Evolutionary conservation across 2,797 vertebrate genomes (phyloP).

Genomic region (Myripristis murdjan): DNA sequence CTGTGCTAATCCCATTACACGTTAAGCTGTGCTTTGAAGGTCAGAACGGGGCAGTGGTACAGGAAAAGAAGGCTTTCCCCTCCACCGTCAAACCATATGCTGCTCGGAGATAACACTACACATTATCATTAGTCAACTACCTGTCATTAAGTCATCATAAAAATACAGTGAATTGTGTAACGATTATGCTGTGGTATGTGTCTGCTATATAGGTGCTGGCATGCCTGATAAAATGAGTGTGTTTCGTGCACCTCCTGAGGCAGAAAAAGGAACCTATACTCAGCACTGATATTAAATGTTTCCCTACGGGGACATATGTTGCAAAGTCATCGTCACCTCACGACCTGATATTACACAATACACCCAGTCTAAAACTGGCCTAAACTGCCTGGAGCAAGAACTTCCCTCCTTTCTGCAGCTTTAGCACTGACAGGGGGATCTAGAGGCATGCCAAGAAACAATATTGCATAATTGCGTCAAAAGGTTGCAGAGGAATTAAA

Average conservation of each 20-base stretch:
- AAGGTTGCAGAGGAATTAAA: slow-evolving; percentile 19
- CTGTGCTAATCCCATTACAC: slow-evolving; percentile 80
- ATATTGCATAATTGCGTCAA: slow-evolving; percentile 54
- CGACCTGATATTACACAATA: slow-evolving; percentile 61
- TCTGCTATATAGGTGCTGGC: slow-evolving; percentile 18
- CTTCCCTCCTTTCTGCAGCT: slow-evolving; percentile 30
- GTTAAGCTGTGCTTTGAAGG: slow-evolving; percentile 83
- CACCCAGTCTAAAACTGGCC: slow-evolving; percentile 53
- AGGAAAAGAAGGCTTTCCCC: slow-evolving; percentile 61
- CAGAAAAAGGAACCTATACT: slow-evolving; percentile 8
- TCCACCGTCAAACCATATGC: slow-evolving; percentile 43
- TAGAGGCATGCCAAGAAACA: slow-evolving; percentile 35
- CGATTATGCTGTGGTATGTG: not conserved
- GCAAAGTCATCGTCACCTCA: slow-evolving; percentile 41
- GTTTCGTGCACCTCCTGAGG: slow-evolving; percentile 15
- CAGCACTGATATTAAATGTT: slow-evolving; percentile 35
- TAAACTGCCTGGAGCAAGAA: slow-evolving; percentile 41
- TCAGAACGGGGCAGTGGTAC: slow-evolving; percentile 58
- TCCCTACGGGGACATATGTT: slow-evolving; percentile 29
- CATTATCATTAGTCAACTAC: slow-evolving; percentile 2
- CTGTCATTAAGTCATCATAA: slow-evolving; percentile 20
- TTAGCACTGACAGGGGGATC: slow-evolving; percentile 31
- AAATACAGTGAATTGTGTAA: slow-evolving; percentile 25
- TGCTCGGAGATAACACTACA: slow-evolving; percentile 23
- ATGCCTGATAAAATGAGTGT: slow-evolving; percentile 11